Evolutionary conservation across 2,888 invertebrate species (phyloP).

Genomic region (Dyspetes luteomarginatus): DNA sequence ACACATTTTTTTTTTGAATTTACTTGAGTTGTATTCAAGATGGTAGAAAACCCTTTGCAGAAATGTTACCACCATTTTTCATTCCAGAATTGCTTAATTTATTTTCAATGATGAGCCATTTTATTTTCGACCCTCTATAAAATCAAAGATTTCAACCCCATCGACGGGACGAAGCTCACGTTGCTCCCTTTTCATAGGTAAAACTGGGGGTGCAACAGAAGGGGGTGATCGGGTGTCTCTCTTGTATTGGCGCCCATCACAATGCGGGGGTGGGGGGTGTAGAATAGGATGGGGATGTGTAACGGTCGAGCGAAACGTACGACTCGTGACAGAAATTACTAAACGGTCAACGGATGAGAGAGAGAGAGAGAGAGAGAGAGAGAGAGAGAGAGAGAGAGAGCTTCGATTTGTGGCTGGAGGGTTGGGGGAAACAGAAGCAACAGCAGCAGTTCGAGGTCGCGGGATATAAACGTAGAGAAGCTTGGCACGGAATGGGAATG

Average conservation of each 20-base stretch:
- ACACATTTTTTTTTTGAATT: too few relatives aligned
- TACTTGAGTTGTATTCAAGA: too few relatives aligned
- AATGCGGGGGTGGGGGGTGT: slow-evolving; percentile 3
- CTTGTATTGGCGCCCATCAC: background rate
- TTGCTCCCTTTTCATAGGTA: slow-evolving; percentile 60
- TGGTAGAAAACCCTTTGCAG: too few relatives aligned
- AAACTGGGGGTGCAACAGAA: slow-evolving; percentile 21
- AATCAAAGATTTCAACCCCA: background rate
- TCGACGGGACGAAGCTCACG: slow-evolving; percentile 16
- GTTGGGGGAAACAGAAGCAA: slow-evolving; percentile 46
- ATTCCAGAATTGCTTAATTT: too few relatives aligned
- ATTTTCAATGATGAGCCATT: too few relatives aligned
- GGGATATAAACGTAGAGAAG: slow-evolving; percentile 15
- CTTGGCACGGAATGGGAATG: slow-evolving; percentile 61
- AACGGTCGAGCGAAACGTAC: slow-evolving; percentile 71
- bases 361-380: background rate
- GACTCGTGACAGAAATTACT: slow-evolving; percentile 83
- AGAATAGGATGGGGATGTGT: slow-evolving; percentile 37
- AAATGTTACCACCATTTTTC: too few relatives aligned
- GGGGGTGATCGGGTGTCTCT: slow-evolving; percentile 19
- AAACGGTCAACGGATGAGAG: slow-evolving; percentile 74
- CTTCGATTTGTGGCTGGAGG: background rate
- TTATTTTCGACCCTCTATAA: too few relatives aligned
- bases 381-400: background rate
- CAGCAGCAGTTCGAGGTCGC: slow-evolving; percentile 55